Conservation (phyloP, 2,888 invertebrate species). For the Torymus texanus region DNA sequence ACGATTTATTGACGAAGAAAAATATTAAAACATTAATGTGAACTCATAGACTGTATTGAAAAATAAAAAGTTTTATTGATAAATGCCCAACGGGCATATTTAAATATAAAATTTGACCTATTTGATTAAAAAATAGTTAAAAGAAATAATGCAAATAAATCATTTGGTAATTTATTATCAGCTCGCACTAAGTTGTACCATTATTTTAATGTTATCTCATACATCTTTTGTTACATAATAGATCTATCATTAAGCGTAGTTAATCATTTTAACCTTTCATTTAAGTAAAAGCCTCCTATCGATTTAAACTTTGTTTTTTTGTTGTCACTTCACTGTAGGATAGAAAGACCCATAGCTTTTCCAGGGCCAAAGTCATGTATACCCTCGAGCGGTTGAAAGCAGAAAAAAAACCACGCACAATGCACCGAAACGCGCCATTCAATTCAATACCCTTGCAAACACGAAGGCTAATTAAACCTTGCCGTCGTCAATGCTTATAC, state of each 20-base stretch:
- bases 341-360: not conserved
- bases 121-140: too few relatives aligned
- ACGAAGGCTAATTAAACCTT: conserved; percentile 1
- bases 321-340: not conserved
- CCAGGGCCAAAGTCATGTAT: conserved; percentile 38
- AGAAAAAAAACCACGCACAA: not conserved
- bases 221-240: not conserved
- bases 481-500: not conserved
- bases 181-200: too few relatives aligned
- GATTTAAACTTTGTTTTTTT: not conserved
- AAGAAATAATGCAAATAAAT: too few relatives aligned
- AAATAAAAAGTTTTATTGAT: too few relatives aligned
- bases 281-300: not conserved
- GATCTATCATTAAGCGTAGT: not conserved
- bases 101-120: too few relatives aligned
- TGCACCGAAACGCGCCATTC: conserved; percentile 3
- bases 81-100: too few relatives aligned
- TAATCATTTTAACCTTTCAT: not conserved
- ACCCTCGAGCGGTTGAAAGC: not conserved
- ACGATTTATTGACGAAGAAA: too few relatives aligned
- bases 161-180: too few relatives aligned
- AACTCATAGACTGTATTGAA: too few relatives aligned
- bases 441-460: not conserved
- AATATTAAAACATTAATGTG: too few relatives aligned
- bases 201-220: too few relatives aligned